phyloP scores from a whole-genome alignment of 2,888 invertebrate species.

The Agrypnus murinus region DNA sequence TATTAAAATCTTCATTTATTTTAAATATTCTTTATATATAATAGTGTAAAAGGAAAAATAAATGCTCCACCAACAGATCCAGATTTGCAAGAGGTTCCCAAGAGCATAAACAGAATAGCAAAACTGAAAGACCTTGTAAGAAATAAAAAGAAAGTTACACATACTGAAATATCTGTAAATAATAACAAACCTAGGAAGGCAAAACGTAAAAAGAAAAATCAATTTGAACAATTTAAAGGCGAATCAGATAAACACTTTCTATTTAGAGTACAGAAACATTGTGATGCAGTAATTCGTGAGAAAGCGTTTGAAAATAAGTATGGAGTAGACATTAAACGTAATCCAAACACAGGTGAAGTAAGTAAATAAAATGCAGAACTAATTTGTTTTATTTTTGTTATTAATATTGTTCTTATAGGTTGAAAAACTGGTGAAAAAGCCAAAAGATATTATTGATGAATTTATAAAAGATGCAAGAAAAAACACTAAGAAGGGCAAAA shows the following conservation, averaged over 20 bases:
- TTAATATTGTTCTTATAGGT: constrained; percentile 60
- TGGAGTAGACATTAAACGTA: constrained; percentile 74
- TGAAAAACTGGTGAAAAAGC: constrained; percentile 71
- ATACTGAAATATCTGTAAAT: constrained; percentile 37
- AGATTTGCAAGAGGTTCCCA: constrained; percentile 84
- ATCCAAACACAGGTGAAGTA: constrained; percentile 73
- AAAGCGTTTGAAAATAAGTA: constrained; percentile 78
- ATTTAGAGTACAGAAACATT: constrained; percentile 78
- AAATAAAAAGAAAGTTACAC: constrained; percentile 55
- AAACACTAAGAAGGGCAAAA: constrained; percentile 61
- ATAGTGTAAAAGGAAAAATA: constrained; percentile 81
- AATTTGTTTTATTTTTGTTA: constrained; percentile 30
- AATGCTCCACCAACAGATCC: constrained; percentile 83
- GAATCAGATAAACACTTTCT: constrained; percentile 80
- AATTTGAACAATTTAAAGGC: constrained; percentile 67
- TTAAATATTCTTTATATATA: constrained; percentile 22
- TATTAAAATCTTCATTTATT: neutral
- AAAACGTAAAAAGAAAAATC: constrained; percentile 38
- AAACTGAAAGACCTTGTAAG: constrained; percentile 74
- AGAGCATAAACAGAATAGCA: constrained; percentile 80
- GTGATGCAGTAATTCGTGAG: constrained; percentile 77
- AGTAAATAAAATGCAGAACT: constrained; percentile 20
- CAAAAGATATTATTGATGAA: constrained; percentile 74
- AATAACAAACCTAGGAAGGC: too few species aligned
- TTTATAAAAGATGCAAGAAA: constrained; percentile 69